Percentiles rank a stretch among this genome's conserved stretches.
These are phyloP conservation scores for Schizaphis graminum DNA, from an alignment of 2,888 invertebrate species.

Conservation along the genomic window DNA sequence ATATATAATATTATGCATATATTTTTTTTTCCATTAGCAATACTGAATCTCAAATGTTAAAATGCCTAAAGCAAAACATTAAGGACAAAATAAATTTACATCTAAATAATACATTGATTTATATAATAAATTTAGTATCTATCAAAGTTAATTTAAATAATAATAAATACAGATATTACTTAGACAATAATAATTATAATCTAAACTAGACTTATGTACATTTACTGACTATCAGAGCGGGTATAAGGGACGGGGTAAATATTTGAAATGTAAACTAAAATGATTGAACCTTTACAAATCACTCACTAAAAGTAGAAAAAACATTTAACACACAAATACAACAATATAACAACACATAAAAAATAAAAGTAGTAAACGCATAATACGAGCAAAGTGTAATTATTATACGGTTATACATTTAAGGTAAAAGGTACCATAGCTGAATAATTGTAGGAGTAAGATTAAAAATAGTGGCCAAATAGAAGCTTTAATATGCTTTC, in stretches of 20 bases:
- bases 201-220: conserved; percentile 55
- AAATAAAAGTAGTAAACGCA: conserved; percentile 63
- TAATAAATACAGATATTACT: conserved; percentile 42
- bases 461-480: conserved; percentile 5
- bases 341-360: conserved; percentile 64
- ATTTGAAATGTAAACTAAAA: conserved; percentile 45
- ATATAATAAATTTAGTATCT: conserved; percentile 60
- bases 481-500: conserved; percentile 21
- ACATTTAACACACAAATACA: conserved; percentile 64
- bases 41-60: conserved; percentile 52
- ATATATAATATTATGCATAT: neutral
- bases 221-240: conserved; percentile 41
- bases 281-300: conserved; percentile 55
- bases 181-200: conserved; percentile 49
- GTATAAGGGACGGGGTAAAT: conserved; percentile 40
- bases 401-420: conserved; percentile 34
- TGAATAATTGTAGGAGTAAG: conserved; percentile 22
- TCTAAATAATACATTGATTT: conserved; percentile 48
- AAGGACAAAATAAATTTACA: conserved; percentile 55
- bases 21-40: conserved; percentile 29
- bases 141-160: conserved; percentile 52
- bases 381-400: conserved; percentile 52
- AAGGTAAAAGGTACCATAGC: conserved; percentile 28
- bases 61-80: conserved; percentile 45
- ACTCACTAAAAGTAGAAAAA: conserved; percentile 61